Base-by-base conservation (phyloP, 2,797 vertebrate species). In the Choloepus didactylus region DNA sequence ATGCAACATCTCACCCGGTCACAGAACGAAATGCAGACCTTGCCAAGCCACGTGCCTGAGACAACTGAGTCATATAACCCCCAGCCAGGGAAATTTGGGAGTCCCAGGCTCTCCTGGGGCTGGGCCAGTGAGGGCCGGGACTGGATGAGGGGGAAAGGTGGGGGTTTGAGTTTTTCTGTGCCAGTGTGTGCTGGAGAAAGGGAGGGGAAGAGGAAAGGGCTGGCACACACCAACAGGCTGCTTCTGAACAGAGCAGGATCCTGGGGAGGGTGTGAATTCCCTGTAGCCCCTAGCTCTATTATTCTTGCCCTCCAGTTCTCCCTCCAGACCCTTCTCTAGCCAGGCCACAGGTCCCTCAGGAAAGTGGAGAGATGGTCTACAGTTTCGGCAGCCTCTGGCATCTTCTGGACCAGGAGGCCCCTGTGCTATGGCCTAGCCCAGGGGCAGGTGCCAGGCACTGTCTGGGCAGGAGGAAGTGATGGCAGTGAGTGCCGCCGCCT, bases 391-490 rank as follows among this genome's bases (percentile, higher is more conserved):
- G 73, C 38, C 64, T 64, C 84, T 95, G 94, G 91, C 76, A 72
- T 89, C 89, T 88, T 85, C 87, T 66, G 51, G 4, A 77, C 66
- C 67, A 88, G 91, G 79, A 80, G 0, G 94, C 72, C 92, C 64
- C 29, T 92, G 85, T 85, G 79, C 88, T 64, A 27, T 87, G 82
- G 87, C 75, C 70, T 90, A 97, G 15, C 82, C 85, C 90, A 64
- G 82, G 83, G 49, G 82, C 0, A 2, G 95, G 75, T 31, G 87
- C 97, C 97, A 97, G 94, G 96, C 93, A 76, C 86, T 81, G 95
- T 97, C 95, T 97, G 96, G 96, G 91, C 93, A 91, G 89, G 49
- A 97, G 83, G 96, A 95, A 82, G 92, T 1, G 0, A 89, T 87
- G 95, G 91, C 87, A 87, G 88, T 1, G n/a, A 92, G 49, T 38